Percentiles rank a stretch among this genome's conserved stretches.
phyloP scores from a whole-genome alignment of 53 echinoderm and acorn worm genomes.

The Luidia sarsii region DNA sequence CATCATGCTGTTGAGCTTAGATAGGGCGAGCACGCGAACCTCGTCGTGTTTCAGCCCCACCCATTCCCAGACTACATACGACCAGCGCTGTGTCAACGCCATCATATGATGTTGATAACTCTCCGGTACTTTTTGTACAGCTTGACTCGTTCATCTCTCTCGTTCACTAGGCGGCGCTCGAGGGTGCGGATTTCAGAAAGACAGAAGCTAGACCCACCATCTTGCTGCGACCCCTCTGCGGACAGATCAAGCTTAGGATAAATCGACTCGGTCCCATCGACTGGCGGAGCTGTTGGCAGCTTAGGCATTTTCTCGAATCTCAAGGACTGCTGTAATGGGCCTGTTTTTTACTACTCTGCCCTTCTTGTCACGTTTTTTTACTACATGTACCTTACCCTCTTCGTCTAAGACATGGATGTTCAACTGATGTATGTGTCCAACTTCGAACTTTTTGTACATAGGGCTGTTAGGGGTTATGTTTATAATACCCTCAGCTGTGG shows the following conservation, averaged over 20 bases:
- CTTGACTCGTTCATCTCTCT: constrained; percentile 22
- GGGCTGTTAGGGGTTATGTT: too few relatives aligned
- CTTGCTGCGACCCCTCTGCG: neutral
- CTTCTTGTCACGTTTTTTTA: too few relatives aligned
- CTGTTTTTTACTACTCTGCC: too few relatives aligned
- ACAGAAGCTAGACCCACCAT: neutral
- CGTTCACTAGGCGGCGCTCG: neutral
- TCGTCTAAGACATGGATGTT: too few relatives aligned
- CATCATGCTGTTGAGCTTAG: too few relatives aligned
- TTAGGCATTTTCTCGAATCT: too few relatives aligned
- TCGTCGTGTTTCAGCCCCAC: neutral
- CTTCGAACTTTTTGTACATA: too few relatives aligned
- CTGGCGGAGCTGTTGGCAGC: constrained; percentile 11
- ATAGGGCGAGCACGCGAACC: constrained; percentile 23
- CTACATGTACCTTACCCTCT: too few relatives aligned
- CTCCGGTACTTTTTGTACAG: too few relatives aligned
- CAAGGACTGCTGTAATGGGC: too few relatives aligned
- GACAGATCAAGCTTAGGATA: constrained; percentile 1
- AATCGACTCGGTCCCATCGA: neutral
- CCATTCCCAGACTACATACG: neutral
- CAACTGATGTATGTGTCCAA: too few relatives aligned
- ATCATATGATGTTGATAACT: constrained; percentile 1
- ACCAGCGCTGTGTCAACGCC: constrained; percentile 3
- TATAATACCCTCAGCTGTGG: too few relatives aligned
- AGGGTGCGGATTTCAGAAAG: neutral